Percentiles rank a stretch among this genome's conserved stretches.
These are phyloP conservation scores for Parthenolecanium corni DNA, from an alignment of 2,888 invertebrate species.

Conservation along the genomic window DNA sequence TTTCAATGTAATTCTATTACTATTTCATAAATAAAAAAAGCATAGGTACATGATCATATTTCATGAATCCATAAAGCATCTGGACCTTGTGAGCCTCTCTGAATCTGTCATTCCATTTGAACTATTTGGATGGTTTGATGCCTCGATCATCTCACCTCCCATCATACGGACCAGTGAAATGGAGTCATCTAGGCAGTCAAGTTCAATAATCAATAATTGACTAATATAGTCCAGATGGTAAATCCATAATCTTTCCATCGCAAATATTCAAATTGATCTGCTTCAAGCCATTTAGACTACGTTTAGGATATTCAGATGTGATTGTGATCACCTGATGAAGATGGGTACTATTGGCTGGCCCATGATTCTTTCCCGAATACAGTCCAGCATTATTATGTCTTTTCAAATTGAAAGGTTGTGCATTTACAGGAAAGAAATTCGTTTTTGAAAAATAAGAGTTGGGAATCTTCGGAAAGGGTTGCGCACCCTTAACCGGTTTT, in stretches of 20 bases:
- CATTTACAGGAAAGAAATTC: constrained; percentile 20
- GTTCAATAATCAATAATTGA: too few species aligned
- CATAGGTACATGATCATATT: too few species aligned
- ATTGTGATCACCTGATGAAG: constrained; percentile 22
- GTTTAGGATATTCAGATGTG: constrained; percentile 27
- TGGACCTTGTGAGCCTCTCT: too few species aligned
- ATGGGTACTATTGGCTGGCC: constrained; percentile 5
- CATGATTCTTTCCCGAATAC: constrained; percentile 47
- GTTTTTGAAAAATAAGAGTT: constrained; percentile 13
- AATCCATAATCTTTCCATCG: constrained; percentile 35
- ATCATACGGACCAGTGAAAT: too few species aligned
- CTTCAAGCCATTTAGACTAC: constrained; percentile 30
- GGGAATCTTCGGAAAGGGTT: constrained; percentile 5
- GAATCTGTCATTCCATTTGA: too few species aligned
- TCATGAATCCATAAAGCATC: too few species aligned
- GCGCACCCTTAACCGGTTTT: constrained; percentile 11
- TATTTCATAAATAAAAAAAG: too few species aligned
- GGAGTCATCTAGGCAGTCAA: too few species aligned
- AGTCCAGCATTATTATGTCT: constrained; percentile 53
- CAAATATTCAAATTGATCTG: constrained; percentile 34
- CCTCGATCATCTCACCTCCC: too few species aligned
- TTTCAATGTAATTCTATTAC: too few species aligned
- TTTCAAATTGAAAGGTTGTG: constrained; percentile 46
- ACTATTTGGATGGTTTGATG: too few species aligned
- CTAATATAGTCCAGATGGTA: constrained; percentile 36